These are phyloP conservation scores for Meteorus sp. DNA, from an alignment of 1,140 invertebrate species.

Conservation along the genomic window DNA sequence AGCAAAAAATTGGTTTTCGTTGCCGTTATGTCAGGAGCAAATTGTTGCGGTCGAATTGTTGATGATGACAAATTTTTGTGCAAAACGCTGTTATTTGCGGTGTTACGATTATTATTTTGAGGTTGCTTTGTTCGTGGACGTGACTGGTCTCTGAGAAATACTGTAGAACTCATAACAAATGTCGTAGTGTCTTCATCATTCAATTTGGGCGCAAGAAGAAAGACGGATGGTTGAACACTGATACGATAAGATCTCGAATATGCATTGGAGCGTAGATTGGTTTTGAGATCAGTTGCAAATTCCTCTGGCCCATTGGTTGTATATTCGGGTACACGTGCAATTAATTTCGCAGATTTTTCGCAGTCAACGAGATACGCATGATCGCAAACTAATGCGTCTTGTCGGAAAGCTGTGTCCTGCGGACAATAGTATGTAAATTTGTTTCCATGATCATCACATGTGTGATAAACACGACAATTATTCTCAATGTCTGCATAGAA, in stretches of 20 bases:
- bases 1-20: background rate
- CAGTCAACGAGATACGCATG: slow-evolving; percentile 60
- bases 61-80: background rate
- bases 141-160: slow-evolving; percentile 31
- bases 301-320: background rate
- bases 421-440: slow-evolving; percentile 59
- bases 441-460: slow-evolving; percentile 56
- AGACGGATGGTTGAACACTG: slow-evolving; percentile 13
- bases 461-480: slow-evolving; percentile 58
- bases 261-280: background rate
- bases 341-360: slow-evolving; percentile 1
- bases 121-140: background rate
- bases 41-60: background rate
- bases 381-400: slow-evolving; percentile 59
- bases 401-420: slow-evolving; percentile 59
- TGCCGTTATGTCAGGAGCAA: background rate
- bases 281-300: background rate
- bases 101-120: too few relatives aligned
- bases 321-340: background rate
- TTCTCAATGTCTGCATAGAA: slow-evolving; percentile 59
- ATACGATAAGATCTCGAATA: slow-evolving; percentile 35
- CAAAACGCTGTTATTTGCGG: too few relatives aligned
- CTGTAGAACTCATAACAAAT: slow-evolving; percentile 37
- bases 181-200: slow-evolving; percentile 29
- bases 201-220: slow-evolving; percentile 14